These are phyloP conservation scores for Hypsibius dujardini DNA, from an alignment of 1,140 invertebrate genomes.

Conservation along the genomic window DNA sequence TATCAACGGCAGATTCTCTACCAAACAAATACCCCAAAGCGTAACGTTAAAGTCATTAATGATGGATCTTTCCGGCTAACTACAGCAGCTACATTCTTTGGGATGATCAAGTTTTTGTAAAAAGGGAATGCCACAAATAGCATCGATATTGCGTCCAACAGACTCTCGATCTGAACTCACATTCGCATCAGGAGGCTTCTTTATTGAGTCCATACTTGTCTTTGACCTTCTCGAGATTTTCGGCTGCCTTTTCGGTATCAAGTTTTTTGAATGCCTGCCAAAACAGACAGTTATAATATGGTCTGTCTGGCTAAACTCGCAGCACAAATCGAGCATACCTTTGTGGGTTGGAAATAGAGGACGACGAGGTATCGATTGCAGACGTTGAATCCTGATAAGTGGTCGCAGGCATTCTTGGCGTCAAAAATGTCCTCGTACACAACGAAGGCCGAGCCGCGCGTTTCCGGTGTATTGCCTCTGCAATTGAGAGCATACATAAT, in stretches of 20 bases:
- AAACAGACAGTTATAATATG: too few relatives aligned
- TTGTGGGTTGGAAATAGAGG: slow-evolving; percentile 65
- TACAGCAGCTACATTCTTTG: too few relatives aligned
- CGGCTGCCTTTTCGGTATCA: slow-evolving; percentile 87
- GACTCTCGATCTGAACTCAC: too few relatives aligned
- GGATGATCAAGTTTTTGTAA: too few relatives aligned
- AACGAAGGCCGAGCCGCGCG: slow-evolving; percentile 93
- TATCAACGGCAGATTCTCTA: too few relatives aligned
- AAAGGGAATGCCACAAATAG: too few relatives aligned
- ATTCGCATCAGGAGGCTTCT: slow-evolving; percentile 27
- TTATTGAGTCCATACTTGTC: slow-evolving; percentile 69
- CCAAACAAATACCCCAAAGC: too few relatives aligned
- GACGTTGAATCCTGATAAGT: slow-evolving; percentile 95
- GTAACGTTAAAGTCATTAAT: too few relatives aligned
- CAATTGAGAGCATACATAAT: slow-evolving; percentile 33
- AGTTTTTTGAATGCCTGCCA: slow-evolving; percentile 92
- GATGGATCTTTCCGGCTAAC: too few relatives aligned
- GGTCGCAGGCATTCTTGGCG: slow-evolving; percentile 98
- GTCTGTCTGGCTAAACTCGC: too few relatives aligned
- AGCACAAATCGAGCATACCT: too few relatives aligned
- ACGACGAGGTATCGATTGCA: slow-evolving; percentile 96
- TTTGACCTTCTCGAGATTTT: slow-evolving; percentile 89
- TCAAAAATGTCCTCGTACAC: slow-evolving; percentile 99
- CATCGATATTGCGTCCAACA: too few relatives aligned
- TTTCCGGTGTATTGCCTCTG: slow-evolving; percentile 91